Conservation (phyloP, 1,140 invertebrate species). For the Magallana angulata region DNA sequence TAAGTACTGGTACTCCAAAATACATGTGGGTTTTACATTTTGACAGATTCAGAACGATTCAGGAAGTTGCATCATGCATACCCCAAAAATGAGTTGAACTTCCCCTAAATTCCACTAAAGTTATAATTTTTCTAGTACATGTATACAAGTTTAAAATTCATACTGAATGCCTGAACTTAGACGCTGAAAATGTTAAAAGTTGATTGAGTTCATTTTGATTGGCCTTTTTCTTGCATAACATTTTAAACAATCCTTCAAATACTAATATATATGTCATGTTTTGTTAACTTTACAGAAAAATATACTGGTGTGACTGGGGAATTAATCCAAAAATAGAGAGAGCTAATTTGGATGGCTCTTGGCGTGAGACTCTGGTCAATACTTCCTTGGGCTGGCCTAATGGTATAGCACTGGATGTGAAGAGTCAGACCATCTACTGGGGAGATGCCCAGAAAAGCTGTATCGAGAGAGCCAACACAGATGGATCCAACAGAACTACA, state of each 20-base stretch:
- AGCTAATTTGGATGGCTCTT: constrained; percentile 93
- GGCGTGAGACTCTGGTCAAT: constrained; percentile 53
- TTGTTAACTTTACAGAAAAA: constrained; percentile 69
- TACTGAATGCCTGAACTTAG: too few species aligned
- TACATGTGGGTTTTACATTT: too few species aligned
- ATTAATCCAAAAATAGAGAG: constrained; percentile 96
- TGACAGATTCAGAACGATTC: too few species aligned
- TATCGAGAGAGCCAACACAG: constrained; percentile 76
- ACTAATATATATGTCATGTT: neutral
- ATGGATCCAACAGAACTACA: constrained; percentile 76
- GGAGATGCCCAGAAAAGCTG: constrained; percentile 87
- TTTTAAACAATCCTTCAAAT: neutral
- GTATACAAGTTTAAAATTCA: too few species aligned
- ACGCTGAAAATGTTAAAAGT: too few species aligned
- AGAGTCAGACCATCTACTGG: constrained; percentile 93
- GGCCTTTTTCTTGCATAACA: neutral
- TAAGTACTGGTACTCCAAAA: too few species aligned
- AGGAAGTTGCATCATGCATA: too few species aligned
- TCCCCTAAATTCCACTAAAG: too few species aligned
- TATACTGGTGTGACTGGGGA: constrained; percentile 99
- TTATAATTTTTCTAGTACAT: too few species aligned
- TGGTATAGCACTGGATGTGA: constrained; percentile 84
- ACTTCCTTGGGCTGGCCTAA: constrained; percentile 82
- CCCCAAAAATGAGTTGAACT: too few species aligned
- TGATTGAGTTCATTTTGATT: too few species aligned